These are phyloP conservation scores for Furnarius figulus DNA, from an alignment of 2,113 vertebrate species.

Conservation along the genomic window DNA sequence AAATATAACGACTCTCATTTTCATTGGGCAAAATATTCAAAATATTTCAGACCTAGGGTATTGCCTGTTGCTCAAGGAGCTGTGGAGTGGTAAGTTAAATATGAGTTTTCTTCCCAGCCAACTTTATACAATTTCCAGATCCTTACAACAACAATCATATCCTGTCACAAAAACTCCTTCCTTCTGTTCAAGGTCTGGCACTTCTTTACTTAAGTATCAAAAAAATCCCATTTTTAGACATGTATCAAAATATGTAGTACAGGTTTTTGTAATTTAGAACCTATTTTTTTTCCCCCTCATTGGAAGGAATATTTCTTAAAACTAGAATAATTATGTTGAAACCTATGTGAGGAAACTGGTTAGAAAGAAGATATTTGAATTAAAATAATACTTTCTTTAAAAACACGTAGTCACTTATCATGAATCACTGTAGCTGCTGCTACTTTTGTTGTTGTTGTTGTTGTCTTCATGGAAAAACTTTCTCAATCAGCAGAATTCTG, in stretches of 20 bases:
- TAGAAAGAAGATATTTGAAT: not conserved
- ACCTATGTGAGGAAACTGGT: not conserved
- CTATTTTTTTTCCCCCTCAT: not conserved
- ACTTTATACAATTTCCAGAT: not conserved
- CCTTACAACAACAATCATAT: not conserved
- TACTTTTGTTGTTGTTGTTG: not conserved
- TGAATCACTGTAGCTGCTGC: not conserved
- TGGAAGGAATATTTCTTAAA: not conserved
- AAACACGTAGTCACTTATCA: not conserved
- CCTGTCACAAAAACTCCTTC: not conserved
- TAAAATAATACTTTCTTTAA: not conserved
- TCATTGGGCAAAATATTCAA: conserved; percentile 79
- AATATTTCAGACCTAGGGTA: conserved; percentile 78
- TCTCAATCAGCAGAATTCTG: not conserved
- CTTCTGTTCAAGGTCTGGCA: not conserved
- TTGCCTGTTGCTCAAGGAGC: conserved; percentile 77
- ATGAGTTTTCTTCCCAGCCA: not conserved
- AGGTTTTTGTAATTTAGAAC: not conserved
- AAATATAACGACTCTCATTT: conserved; percentile 75
- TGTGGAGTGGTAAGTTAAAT: conserved; percentile 80
- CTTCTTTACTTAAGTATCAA: not conserved
- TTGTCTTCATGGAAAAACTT: not conserved
- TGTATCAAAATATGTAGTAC: not conserved
- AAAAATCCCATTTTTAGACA: not conserved
- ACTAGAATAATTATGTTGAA: not conserved